Evolutionary conservation across 2,797 vertebrate species (phyloP).

Genomic region (Triplophysa yarkandensis): DNA sequence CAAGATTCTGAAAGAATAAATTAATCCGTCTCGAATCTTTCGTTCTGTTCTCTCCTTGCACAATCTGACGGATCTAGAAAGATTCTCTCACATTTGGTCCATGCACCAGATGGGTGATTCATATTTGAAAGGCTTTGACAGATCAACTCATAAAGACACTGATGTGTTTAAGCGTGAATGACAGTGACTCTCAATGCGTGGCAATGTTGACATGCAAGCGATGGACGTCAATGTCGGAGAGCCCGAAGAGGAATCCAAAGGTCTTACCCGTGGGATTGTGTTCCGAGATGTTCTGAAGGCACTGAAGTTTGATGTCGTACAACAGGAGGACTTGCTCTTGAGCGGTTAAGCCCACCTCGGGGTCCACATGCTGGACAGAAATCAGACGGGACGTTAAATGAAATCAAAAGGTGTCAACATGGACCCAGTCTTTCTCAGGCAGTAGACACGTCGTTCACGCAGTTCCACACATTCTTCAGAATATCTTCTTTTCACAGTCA

Average conservation of each 20-base stretch:
- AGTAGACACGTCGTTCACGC: no score
- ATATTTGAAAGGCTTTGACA: not conserved
- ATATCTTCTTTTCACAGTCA: no score
- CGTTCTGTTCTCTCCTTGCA: not conserved
- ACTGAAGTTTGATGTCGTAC: conserved; percentile 82
- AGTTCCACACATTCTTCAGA: no score
- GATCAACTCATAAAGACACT: not conserved
- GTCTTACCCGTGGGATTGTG: conserved; percentile 73
- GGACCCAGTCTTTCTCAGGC: no score
- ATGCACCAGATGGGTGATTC: not conserved
- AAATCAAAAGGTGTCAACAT: no score
- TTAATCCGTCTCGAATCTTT: conserved; percentile 10
- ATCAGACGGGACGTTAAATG: not conserved
- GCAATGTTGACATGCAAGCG: not conserved
- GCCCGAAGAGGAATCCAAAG: not conserved
- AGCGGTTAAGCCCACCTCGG: conserved; percentile 78
- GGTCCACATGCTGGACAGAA: conserved; percentile 75
- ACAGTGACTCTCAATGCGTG: not conserved
- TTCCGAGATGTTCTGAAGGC: conserved; percentile 82
- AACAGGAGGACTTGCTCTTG: conserved; percentile 88
- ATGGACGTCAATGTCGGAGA: not conserved
- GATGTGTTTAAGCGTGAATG: not conserved
- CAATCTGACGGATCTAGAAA: conserved; percentile 3
- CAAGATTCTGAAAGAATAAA: not conserved
- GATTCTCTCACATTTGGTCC: conserved; percentile 3